Evolutionary conservation across 2,113 vertebrate species (phyloP).

Genomic region (Arenaria interpres): DNA sequence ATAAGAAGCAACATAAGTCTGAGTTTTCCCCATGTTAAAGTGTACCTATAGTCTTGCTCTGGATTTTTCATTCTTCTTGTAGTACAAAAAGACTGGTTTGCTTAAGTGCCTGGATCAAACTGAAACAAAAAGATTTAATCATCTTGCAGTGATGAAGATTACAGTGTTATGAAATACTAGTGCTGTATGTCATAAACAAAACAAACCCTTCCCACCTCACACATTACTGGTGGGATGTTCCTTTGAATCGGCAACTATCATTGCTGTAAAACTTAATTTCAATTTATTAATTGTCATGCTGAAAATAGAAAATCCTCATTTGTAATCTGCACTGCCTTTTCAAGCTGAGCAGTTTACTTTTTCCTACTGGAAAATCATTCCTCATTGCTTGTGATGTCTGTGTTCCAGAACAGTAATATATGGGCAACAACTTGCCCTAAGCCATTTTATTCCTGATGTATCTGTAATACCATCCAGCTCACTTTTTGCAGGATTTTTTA

Average conservation of each 20-base stretch:
- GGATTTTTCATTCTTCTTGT: not conserved
- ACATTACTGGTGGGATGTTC: not conserved
- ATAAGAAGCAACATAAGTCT: not conserved
- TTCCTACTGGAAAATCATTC: not conserved
- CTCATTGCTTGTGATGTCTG: not conserved
- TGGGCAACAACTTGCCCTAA: not conserved
- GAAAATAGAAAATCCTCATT: not conserved
- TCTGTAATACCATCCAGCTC: not conserved
- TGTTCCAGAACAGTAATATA: not conserved
- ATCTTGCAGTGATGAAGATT: not conserved
- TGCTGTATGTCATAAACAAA: not conserved
- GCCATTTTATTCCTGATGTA: not conserved
- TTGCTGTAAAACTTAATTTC: not conserved
- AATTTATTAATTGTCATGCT: not conserved
- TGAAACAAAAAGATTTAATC: not conserved
- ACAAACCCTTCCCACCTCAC: not conserved
- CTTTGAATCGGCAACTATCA: not conserved
- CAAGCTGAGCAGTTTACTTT: not conserved
- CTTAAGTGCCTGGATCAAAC: not conserved
- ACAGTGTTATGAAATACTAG: not conserved
- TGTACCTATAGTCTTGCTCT: not conserved
- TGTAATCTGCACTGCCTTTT: not conserved
- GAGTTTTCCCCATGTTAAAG: not conserved
- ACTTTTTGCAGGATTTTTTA: not conserved
- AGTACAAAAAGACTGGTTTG: not conserved